A percentile compares a stretch with the other conserved stretches of the same genome.
These are phyloP conservation scores for Mionectes macconnelli DNA, from an alignment of 2,113 vertebrate genomes.

Conservation along the genomic window DNA sequence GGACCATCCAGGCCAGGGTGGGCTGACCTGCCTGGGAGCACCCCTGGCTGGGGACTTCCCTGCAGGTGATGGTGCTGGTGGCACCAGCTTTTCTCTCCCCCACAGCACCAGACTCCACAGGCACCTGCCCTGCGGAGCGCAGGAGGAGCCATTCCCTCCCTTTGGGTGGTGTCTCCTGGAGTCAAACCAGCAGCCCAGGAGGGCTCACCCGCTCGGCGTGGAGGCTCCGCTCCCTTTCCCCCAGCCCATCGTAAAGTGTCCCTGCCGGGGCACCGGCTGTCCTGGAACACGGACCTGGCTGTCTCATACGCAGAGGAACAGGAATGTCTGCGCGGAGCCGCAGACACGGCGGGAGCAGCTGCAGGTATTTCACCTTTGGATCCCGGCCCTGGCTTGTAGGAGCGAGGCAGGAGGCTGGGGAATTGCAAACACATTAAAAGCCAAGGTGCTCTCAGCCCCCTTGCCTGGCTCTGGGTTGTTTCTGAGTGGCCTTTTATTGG, in stretches of 20 bases:
- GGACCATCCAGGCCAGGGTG: not conserved
- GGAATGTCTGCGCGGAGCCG: not conserved
- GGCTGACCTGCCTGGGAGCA: not conserved
- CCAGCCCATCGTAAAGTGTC: not conserved
- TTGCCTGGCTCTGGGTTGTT: not conserved
- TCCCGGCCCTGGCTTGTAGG: not conserved
- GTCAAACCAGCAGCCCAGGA: not conserved
- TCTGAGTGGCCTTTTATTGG: constrained; percentile 25
- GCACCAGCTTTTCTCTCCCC: not conserved
- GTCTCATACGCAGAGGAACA: not conserved
- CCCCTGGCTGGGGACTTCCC: not conserved
- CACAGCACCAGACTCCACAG: not conserved
- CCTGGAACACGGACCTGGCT: not conserved
- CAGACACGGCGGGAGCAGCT: not conserved
- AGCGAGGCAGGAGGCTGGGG: constrained; percentile 6
- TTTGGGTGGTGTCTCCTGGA: not conserved
- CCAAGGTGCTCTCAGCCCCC: constrained; percentile 21
- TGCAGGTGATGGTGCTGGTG: not conserved
- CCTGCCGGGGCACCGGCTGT: not conserved
- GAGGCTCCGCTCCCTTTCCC: not conserved
- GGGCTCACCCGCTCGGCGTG: not conserved
- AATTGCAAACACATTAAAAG: constrained; percentile 35
- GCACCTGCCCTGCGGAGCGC: not conserved
- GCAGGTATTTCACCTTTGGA: constrained; percentile 42
- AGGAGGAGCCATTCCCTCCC: not conserved